phyloP scores from a whole-genome alignment of 1,140 invertebrate species.

The Chelonus insularis region DNA sequence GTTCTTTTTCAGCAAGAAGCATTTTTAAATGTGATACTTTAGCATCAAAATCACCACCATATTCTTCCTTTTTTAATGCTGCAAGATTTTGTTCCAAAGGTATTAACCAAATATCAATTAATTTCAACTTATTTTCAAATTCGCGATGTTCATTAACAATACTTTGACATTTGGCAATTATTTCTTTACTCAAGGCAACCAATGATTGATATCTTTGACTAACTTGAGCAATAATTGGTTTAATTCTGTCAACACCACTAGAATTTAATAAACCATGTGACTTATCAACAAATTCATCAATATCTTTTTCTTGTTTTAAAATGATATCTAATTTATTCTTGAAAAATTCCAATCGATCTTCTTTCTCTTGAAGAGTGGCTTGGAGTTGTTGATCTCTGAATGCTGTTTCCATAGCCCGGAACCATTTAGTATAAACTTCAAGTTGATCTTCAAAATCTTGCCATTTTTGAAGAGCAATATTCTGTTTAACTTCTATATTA shows the following conservation, averaged over 20 bases:
- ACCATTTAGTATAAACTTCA: slow-evolving; percentile 81
- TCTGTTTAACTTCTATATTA: slow-evolving; percentile 69
- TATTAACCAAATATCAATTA: slow-evolving; percentile 76
- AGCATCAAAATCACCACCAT: slow-evolving; percentile 57
- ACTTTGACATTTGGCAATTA: slow-evolving; percentile 83
- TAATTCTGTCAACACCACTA: slow-evolving; percentile 83
- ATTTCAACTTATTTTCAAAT: slow-evolving; percentile 77
- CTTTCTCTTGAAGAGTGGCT: slow-evolving; percentile 80
- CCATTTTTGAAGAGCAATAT: slow-evolving; percentile 80
- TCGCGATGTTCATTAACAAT: slow-evolving; percentile 82
- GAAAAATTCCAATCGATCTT: slow-evolving; percentile 72
- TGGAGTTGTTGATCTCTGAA: slow-evolving; percentile 85
- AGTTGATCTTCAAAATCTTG: slow-evolving; percentile 81
- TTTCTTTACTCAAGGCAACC: slow-evolving; percentile 82
- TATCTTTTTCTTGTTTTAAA: slow-evolving; percentile 74
- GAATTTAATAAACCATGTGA: slow-evolving; percentile 84
- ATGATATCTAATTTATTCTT: slow-evolving; percentile 76
- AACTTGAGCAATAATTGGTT: slow-evolving; percentile 86
- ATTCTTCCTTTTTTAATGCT: slow-evolving; percentile 60
- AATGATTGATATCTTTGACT: slow-evolving; percentile 86
- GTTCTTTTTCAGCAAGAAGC: slow-evolving; percentile 80
- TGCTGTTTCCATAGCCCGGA: slow-evolving; percentile 77
- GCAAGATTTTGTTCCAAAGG: slow-evolving; percentile 75
- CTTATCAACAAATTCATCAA: slow-evolving; percentile 88
- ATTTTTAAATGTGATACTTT: slow-evolving; percentile 73